Evolutionary conservation across 2,113 vertebrate species (phyloP).

Genomic region (Sylvietta virens): DNA sequence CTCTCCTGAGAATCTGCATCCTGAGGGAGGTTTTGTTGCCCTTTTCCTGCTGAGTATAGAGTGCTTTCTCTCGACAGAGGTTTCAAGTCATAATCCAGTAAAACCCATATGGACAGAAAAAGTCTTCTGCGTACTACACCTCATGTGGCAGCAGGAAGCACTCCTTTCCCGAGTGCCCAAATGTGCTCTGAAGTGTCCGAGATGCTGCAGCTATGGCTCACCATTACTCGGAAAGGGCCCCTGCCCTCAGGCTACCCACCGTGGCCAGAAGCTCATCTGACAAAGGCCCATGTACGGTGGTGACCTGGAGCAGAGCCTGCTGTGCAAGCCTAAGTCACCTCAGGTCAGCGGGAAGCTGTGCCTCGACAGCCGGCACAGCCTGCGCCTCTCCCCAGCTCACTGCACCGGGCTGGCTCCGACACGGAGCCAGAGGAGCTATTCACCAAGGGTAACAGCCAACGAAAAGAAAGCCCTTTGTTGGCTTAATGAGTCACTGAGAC

Average conservation of each 20-base stretch:
- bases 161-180: not conserved
- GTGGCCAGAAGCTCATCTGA: not conserved
- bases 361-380: not conserved
- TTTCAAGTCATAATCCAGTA: not conserved
- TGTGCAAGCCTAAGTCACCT: not conserved
- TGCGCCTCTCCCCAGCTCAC: accelerated
- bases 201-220: not conserved
- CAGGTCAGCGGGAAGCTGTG: not conserved
- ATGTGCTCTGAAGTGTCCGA: not conserved
- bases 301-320: not conserved
- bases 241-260: not conserved
- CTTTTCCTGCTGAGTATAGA: not conserved
- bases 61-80: not conserved
- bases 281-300: not conserved
- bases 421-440: not conserved
- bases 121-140: not conserved
- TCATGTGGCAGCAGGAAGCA: not conserved
- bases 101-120: not conserved
- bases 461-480: constrained; percentile 16
- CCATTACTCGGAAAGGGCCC: not conserved
- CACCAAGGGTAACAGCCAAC: not conserved
- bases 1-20: not conserved
- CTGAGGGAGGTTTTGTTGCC: not conserved
- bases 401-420: not conserved
- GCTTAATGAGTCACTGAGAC: constrained; percentile 5